Evolutionary conservation across 2,797 vertebrate species (phyloP).

Genomic region (Coranthus polyacanthus): DNA sequence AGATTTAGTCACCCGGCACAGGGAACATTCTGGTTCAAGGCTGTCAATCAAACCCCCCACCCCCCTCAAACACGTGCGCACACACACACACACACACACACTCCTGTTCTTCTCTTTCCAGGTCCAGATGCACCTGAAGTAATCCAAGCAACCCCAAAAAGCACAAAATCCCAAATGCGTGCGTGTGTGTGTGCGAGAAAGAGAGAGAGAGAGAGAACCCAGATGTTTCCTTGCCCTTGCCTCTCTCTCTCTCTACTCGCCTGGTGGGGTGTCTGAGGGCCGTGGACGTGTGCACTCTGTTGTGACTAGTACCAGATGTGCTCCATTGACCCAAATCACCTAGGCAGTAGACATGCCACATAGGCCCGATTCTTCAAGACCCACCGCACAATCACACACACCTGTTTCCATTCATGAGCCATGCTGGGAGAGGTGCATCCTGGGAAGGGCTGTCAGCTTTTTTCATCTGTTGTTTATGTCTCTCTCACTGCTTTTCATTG

Average conservation of each 20-base stretch:
- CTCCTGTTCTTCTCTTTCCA: constrained; percentile 46
- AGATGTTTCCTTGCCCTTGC: constrained; percentile 85
- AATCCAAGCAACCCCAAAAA: constrained; percentile 78
- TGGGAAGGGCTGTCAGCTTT: constrained; percentile 84
- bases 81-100: too few relatives aligned
- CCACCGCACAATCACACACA: constrained; percentile 90
- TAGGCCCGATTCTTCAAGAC: constrained; percentile 86
- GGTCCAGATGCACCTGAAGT: constrained; percentile 86
- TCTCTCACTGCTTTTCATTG: constrained; percentile 70
- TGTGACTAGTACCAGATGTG: constrained; percentile 92
- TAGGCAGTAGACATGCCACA: constrained; percentile 90
- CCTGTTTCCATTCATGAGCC: constrained; percentile 89
- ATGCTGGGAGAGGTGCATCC: constrained; percentile 82
- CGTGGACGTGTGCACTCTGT: constrained; percentile 88
- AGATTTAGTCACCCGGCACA: constrained; percentile 79
- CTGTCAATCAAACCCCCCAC: constrained; percentile 82
- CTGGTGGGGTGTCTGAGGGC: constrained; percentile 86
- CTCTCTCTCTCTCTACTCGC: constrained; percentile 66
- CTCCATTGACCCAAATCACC: constrained; percentile 91
- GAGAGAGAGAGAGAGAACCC: constrained; percentile 80
- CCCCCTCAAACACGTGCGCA: constrained; percentile 22
- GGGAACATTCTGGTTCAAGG: constrained; percentile 79
- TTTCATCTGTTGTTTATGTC: constrained; percentile 76
- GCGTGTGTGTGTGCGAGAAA: constrained; percentile 28
- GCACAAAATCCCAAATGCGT: constrained; percentile 73